phyloP scores from a whole-genome alignment of 1,140 invertebrate genomes.

The Calosoma granatense region DNA sequence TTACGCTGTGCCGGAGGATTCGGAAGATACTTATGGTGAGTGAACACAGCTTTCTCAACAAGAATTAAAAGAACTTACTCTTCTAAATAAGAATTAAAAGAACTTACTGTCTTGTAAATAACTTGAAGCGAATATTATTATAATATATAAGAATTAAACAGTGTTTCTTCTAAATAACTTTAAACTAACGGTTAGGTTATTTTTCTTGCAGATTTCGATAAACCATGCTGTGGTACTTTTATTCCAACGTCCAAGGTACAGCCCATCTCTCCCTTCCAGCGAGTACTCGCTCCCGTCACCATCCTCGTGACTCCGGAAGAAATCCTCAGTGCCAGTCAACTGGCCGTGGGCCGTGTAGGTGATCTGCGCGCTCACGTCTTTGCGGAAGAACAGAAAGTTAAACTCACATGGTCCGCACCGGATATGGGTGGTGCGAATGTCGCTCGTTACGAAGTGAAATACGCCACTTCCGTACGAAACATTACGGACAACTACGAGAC shows the following conservation, averaged over 20 bases:
- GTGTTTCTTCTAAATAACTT: too few species aligned
- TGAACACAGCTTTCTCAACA: neutral
- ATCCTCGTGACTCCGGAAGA: slow-evolving; percentile 32
- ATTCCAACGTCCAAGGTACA: slow-evolving; percentile 33
- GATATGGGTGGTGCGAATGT: slow-evolving; percentile 40
- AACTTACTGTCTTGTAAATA: neutral
- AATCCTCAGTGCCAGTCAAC: slow-evolving; percentile 21
- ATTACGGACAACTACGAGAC: slow-evolving; percentile 38
- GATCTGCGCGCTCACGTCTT: slow-evolving; percentile 36
- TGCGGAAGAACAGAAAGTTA: slow-evolving; percentile 32
- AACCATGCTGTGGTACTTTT: slow-evolving; percentile 39
- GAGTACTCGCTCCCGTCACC: slow-evolving; percentile 36
- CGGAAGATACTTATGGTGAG: neutral
- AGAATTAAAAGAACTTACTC: neutral
- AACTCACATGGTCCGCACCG: slow-evolving; percentile 44
- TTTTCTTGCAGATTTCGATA: slow-evolving; percentile 24
- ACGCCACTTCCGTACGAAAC: slow-evolving; percentile 32
- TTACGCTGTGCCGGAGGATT: slow-evolving; percentile 22
- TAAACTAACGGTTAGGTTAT: too few species aligned
- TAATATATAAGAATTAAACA: neutral
- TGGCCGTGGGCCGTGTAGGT: slow-evolving; percentile 34
- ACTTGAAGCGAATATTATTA: neutral
- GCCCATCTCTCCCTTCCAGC: slow-evolving; percentile 37
- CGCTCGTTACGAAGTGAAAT: slow-evolving; percentile 39
- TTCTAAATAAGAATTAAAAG: neutral